phyloP scores from a whole-genome alignment of 2,113 vertebrate genomes.

The Plecturocebus donacophilus region DNA sequence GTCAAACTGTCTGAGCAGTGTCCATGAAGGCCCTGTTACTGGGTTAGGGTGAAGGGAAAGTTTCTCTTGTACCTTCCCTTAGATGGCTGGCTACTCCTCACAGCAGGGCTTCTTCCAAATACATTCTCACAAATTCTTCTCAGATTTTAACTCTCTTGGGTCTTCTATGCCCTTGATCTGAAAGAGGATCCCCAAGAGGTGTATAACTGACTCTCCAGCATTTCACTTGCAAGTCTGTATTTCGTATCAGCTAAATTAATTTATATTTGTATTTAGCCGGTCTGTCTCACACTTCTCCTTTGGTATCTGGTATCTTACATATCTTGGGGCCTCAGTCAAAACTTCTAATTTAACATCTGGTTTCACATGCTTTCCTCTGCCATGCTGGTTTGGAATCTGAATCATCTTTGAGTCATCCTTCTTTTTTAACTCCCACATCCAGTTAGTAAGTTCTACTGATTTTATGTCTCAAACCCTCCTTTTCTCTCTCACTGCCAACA shows the following conservation, averaged over 20 bases:
- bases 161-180: not conserved
- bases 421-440: slow-evolving; percentile 6
- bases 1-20: not conserved
- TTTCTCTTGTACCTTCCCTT: not conserved
- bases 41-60: not conserved
- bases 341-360: not conserved
- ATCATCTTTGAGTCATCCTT: slow-evolving; percentile 38
- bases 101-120: not conserved
- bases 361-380: not conserved
- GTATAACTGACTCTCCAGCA: not conserved
- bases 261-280: not conserved
- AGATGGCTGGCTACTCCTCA: not conserved
- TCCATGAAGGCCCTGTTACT: not conserved
- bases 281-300: not conserved
- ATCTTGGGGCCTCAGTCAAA: not conserved
- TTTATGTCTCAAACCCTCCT: not conserved
- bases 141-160: not conserved
- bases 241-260: not conserved
- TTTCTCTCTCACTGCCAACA: not conserved
- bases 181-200: not conserved
- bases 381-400: not conserved
- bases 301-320: not conserved
- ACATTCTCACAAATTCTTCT: not conserved
- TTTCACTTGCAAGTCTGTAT: not conserved
- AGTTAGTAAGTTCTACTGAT: not conserved